phyloP scores from a whole-genome alignment of 2,113 vertebrate genomes.

The Spea multiplicata region DNA sequence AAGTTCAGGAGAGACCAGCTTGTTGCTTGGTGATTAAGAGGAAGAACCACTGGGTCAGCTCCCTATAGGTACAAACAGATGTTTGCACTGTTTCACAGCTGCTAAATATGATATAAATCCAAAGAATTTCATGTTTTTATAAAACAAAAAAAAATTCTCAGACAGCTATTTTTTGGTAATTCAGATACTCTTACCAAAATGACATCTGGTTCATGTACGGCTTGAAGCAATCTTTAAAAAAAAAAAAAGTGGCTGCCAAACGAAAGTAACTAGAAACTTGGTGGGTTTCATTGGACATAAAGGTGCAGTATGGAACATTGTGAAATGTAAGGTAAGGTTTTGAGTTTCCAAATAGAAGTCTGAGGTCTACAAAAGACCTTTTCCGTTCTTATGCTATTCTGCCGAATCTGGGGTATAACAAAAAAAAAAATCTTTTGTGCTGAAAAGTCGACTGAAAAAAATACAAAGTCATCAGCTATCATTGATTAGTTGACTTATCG shows the following conservation, averaged over 20 bases:
- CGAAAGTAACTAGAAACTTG: conserved; percentile 76
- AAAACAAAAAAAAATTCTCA: conserved; percentile 70
- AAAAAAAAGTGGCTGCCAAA: conserved; percentile 71
- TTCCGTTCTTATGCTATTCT: not conserved
- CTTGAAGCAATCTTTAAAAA: conserved; percentile 78
- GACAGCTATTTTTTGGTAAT: conserved; percentile 79
- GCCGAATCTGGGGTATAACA: too few species aligned
- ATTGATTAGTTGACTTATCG: too few species aligned
- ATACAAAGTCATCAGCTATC: too few species aligned
- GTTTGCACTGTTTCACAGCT: conserved; percentile 77
- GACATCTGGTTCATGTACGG: conserved; percentile 83
- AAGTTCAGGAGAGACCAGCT: conserved; percentile 64
- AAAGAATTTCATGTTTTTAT: conserved; percentile 83
- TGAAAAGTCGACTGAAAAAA: too few species aligned
- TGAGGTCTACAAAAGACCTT: not conserved
- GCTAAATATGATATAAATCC: conserved; percentile 87
- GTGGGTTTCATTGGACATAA: conserved; percentile 68
- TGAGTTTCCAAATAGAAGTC: not conserved
- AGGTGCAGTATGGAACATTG: conserved; percentile 71
- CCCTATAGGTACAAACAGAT: conserved; percentile 80
- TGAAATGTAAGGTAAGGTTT: not conserved
- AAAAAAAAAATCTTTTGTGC: not conserved
- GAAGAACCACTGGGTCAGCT: conserved; percentile 65
- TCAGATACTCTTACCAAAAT: conserved; percentile 77
- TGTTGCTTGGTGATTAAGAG: conserved; percentile 72